A percentile compares a stretch with the other conserved stretches of the same genome.
Evolutionary conservation across 2,888 invertebrate genomes (phyloP).

Genomic region (Chromoteleia sp.): DNA sequence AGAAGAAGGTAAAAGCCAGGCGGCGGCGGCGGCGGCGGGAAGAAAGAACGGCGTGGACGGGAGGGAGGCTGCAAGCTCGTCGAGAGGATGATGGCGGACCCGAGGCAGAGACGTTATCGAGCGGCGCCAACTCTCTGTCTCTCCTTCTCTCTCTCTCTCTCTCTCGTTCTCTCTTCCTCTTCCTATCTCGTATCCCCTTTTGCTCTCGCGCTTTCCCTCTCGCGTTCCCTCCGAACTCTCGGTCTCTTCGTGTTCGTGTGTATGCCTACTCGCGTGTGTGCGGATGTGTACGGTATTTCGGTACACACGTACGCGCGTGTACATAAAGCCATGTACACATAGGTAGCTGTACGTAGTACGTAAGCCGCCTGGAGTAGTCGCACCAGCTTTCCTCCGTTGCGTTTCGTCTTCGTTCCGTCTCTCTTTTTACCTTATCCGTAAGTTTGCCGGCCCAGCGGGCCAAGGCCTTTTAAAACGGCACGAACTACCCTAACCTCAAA

Average conservation of each 20-base stretch:
- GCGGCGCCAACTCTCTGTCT: constrained; percentile 45
- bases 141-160: constrained; percentile 11
- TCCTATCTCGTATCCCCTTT: background rate
- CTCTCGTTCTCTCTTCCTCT: background rate
- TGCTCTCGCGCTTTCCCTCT: constrained; percentile 13
- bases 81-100: constrained; percentile 64
- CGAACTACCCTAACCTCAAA: constrained; percentile 38
- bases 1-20: constrained; percentile 1
- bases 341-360: constrained; percentile 21
- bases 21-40: constrained; percentile 13
- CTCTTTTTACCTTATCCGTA: constrained; percentile 7
- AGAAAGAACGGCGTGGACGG: constrained; percentile 36
- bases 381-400: constrained; percentile 16
- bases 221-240: constrained; percentile 5
- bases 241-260: constrained; percentile 20
- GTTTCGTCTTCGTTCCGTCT: constrained; percentile 30
- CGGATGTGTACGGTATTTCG: constrained; percentile 1
- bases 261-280: background rate
- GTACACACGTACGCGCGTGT: constrained; percentile 2
- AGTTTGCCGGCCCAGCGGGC: constrained; percentile 13
- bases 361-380: constrained; percentile 18
- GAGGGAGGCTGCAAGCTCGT: constrained; percentile 30
- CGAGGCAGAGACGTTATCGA: constrained; percentile 60
- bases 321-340: background rate
- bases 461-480: constrained; percentile 45